A percentile compares a stretch with the other conserved stretches of the same genome.
phyloP scores from a whole-genome alignment of 2,888 invertebrate species.

The Fabriciana adippe region DNA sequence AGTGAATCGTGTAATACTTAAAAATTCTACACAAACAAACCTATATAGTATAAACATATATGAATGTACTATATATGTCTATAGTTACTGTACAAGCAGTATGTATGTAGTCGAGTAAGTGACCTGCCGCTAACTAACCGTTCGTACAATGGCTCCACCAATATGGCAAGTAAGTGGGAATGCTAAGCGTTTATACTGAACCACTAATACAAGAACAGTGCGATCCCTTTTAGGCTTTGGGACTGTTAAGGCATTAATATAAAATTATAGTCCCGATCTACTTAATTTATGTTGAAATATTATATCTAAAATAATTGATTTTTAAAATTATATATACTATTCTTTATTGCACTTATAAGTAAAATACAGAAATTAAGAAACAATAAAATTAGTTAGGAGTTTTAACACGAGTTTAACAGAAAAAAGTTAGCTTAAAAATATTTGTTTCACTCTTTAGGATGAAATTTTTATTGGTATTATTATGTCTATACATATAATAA shows the following conservation, averaged over 20 bases:
- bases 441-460: too few species aligned
- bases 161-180: constrained; percentile 73
- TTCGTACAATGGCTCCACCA: constrained; percentile 59
- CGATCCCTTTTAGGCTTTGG: constrained; percentile 37
- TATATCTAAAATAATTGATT: neutral
- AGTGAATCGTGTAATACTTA: too few species aligned
- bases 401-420: neutral
- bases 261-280: constrained; percentile 29
- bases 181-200: constrained; percentile 44
- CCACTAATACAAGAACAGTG: constrained; percentile 52
- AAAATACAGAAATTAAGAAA: too few species aligned
- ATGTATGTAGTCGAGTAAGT: constrained; percentile 6
- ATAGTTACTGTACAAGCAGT: neutral
- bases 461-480: too few species aligned
- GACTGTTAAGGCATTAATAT: constrained; percentile 40
- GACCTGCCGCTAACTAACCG: constrained; percentile 41
- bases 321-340: too few species aligned
- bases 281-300: constrained; percentile 23
- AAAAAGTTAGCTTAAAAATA: too few species aligned
- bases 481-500: too few species aligned
- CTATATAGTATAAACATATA: too few species aligned
- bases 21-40: too few species aligned
- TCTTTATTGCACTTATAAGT: too few species aligned
- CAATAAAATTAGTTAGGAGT: too few species aligned
- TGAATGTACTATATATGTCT: neutral